Base-by-base conservation (phyloP, 2,797 vertebrate genomes). In the Alca torda region DNA sequence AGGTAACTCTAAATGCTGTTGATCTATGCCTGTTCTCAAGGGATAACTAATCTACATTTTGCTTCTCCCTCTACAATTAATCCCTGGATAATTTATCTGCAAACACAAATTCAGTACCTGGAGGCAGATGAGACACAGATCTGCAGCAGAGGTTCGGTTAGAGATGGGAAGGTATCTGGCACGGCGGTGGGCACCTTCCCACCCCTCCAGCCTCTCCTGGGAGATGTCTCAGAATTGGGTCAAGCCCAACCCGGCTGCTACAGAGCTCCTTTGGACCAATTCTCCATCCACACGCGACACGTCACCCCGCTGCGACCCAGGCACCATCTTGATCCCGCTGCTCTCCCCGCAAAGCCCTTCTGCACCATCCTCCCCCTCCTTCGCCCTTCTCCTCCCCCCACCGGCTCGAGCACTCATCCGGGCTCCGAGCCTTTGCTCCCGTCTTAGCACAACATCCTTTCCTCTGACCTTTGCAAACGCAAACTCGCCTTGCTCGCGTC, bases 51-150 rank as follows among this genome's bases (percentile, higher is more conserved):
- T 87, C 95, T 92, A 86, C 96, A 90, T 90, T 90, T 72, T 76
- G 91, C 93, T 75, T 95, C 95, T 97, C 96, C 95, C 95, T 93
- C 83, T 95, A 78, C 95, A 94, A 95, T 96, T 95, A 97, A 96
- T 97, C 95, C 94, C 94, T 31, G 80, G 96, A 93, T 95, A 95
- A 97, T 96, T 94, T 95, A 84, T 96, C 95, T 73, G 90, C 94
- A 97, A 96, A 96, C 90, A 96, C 61, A 59, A 88, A 54, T 43
- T 65, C 3, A 3, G 43, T 69, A 89, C 90, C 95, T 70, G 86
- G 77, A 95, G 94, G 93, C 80, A 90, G 80, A 87, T 94, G 86
- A 96, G 60, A 87, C 94, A 92, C 43, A 12, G 94, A 94, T 79
- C 41, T 80, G 79, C 87, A 53, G 89, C 11, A 4, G 56, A 87